Conservation (phyloP, 2,888 invertebrate genomes). For the Fragum fragum region DNA sequence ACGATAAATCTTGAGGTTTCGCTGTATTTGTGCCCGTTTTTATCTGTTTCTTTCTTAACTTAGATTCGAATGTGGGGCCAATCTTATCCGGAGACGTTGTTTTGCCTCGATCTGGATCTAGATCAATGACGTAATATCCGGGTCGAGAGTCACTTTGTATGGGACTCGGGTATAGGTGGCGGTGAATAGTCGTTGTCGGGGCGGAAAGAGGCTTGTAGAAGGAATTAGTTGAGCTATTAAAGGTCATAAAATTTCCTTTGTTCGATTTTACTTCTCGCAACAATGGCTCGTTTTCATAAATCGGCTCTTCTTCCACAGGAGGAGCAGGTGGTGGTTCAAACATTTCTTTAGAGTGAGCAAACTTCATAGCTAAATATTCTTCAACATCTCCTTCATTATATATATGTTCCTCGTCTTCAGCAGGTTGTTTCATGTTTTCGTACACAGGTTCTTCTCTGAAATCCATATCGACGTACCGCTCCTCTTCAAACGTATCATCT, state of each 20-base stretch:
- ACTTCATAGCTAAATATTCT: conserved; percentile 45
- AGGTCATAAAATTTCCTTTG: conserved; percentile 47
- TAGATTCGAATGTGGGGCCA: not conserved
- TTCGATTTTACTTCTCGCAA: conserved; percentile 17
- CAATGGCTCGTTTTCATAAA: conserved; percentile 32
- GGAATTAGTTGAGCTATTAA: conserved; percentile 51
- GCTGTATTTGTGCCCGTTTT: not conserved
- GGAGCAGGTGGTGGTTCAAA: conserved; percentile 40
- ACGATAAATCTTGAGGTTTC: not conserved
- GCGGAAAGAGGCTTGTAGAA: not conserved
- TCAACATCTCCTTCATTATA: conserved; percentile 62
- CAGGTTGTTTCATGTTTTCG: conserved; percentile 39
- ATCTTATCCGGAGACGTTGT: not conserved
- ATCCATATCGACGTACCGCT: conserved; percentile 19
- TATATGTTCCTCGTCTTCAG: conserved; percentile 46
- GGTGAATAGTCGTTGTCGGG: not conserved
- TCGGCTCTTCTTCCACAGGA: conserved; percentile 3
- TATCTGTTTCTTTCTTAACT: not conserved
- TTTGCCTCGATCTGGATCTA: conserved; percentile 1
- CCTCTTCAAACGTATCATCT: not conserved
- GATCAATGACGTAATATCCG: conserved; percentile 24
- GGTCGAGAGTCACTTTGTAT: not conserved
- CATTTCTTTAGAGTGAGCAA: conserved; percentile 36
- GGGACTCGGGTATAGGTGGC: conserved; percentile 15
- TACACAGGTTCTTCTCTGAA: conserved; percentile 30